Evolutionary conservation across 2,888 invertebrate genomes (phyloP).

Genomic region (Thysanoteuthis rhombus): DNA sequence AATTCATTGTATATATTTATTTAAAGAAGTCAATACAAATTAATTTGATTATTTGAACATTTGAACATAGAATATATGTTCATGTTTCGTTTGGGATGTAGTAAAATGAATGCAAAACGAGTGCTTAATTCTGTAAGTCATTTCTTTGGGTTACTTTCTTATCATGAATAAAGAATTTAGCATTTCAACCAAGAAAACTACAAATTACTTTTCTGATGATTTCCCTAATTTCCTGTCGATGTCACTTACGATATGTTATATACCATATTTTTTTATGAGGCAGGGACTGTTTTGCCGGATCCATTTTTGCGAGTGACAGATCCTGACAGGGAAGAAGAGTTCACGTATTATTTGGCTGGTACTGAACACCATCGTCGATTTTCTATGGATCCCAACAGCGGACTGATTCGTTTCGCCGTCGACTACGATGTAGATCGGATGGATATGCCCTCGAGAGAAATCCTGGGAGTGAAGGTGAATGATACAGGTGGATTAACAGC

Average conservation of each 20-base stretch:
- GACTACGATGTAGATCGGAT: conserved; percentile 40
- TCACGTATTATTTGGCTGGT: conserved; percentile 13
- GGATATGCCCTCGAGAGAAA: conserved; percentile 36
- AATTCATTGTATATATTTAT: too few species aligned
- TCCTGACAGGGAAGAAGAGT: not conserved
- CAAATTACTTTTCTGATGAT: not conserved
- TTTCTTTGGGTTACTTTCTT: too few species aligned
- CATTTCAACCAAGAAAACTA: not conserved
- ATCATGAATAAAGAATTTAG: too few species aligned
- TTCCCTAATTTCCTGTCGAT: not conserved
- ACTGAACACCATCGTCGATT: conserved; percentile 36
- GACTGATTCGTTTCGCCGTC: conserved; percentile 37
- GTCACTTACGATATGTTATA: not conserved
- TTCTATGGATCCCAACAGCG: conserved; percentile 33
- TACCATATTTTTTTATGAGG: not conserved
- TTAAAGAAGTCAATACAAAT: too few species aligned
- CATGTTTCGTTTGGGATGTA: too few species aligned
- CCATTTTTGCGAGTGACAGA: not conserved
- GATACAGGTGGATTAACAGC: conserved; percentile 40
- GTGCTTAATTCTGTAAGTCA: too few species aligned
- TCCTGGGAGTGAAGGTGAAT: conserved; percentile 39
- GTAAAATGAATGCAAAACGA: too few species aligned
- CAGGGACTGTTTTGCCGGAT: conserved; percentile 1
- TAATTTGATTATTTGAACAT: too few species aligned
- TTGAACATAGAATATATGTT: too few species aligned